Conservation (phyloP, 37 sponge, comb jelly and placozoan genomes). For the Diacarnus erythraeanus region DNA sequence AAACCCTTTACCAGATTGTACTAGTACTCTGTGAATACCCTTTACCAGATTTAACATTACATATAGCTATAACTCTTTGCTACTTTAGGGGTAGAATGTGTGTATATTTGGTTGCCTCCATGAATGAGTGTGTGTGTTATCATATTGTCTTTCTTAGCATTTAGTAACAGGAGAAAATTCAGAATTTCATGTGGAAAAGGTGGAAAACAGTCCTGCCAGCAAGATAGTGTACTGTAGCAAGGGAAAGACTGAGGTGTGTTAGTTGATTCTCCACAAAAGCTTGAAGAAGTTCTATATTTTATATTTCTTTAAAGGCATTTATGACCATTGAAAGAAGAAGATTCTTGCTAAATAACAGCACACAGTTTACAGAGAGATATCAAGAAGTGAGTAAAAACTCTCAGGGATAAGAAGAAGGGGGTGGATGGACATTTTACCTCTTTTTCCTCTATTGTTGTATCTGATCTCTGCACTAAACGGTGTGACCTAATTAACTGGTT, state of each 20-base stretch:
- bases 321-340: constrained; percentile 57
- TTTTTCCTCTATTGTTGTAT: too few relatives aligned
- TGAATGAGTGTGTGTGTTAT: background rate
- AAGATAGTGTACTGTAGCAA: constrained; percentile 45
- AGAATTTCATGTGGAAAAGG: background rate
- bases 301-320: constrained; percentile 32
- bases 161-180: background rate
- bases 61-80: too few relatives aligned
- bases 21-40: too few relatives aligned
- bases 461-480: too few relatives aligned
- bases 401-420: too few relatives aligned
- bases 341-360: constrained; percentile 17
- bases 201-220: constrained; percentile 18
- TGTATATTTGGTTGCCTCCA: background rate
- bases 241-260: background rate
- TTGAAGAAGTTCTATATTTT: background rate
- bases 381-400: constrained; percentile 45
- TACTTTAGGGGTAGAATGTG: too few relatives aligned
- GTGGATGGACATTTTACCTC: too few relatives aligned
- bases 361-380: constrained; percentile 50
- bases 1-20: too few relatives aligned
- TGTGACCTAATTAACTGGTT: background rate
- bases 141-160: background rate
- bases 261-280: background rate
- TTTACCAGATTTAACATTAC: too few relatives aligned